phyloP scores from a whole-genome alignment of 2,113 vertebrate species.

The Apus apus region DNA sequence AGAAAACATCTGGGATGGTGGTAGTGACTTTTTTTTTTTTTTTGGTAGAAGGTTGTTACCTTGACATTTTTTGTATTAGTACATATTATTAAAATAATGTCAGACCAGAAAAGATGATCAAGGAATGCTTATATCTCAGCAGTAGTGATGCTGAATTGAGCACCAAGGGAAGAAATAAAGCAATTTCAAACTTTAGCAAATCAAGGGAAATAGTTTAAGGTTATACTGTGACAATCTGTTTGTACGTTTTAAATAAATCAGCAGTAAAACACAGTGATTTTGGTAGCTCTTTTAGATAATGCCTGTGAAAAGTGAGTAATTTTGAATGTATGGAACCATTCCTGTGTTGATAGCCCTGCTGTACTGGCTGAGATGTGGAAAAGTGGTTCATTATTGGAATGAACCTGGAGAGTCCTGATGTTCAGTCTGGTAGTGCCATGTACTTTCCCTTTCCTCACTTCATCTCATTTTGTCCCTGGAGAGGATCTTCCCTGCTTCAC shows the following conservation, averaged over 20 bases:
- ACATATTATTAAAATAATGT: background rate
- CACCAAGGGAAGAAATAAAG: background rate
- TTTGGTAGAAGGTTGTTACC: background rate
- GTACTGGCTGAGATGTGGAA: background rate
- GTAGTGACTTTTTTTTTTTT: background rate
- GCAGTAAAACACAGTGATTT: background rate
- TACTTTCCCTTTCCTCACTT: background rate
- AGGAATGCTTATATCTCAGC: background rate
- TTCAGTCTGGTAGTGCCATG: background rate
- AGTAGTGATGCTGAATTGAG: background rate
- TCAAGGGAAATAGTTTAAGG: background rate
- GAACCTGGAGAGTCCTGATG: background rate
- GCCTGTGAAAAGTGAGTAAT: background rate
- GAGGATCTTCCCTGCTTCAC: background rate
- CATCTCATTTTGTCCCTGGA: background rate
- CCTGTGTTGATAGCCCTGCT: background rate
- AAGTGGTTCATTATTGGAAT: background rate
- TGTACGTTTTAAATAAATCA: background rate
- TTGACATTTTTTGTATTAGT: background rate
- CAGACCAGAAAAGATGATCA: background rate
- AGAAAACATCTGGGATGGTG: background rate
- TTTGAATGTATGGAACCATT: background rate
- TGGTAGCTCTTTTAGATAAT: background rate
- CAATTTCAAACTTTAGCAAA: background rate
- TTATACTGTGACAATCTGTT: background rate